Base-by-base conservation (phyloP, 2,888 invertebrate species). In the Dendrolimus pini region DNA sequence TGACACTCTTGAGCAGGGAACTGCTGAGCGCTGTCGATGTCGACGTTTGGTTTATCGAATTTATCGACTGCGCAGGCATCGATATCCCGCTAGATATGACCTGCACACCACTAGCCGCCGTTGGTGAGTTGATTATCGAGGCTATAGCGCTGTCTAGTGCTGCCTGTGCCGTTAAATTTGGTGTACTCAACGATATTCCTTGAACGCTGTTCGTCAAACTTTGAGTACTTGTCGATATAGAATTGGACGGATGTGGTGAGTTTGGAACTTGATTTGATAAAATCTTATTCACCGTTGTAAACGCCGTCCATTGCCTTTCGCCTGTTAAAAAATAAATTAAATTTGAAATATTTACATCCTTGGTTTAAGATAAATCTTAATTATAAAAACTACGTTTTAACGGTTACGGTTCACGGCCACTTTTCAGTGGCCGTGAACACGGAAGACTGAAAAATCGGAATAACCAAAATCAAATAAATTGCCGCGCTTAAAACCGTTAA, bases 101-200 rank as follows among this genome's bases (percentile, higher is more conserved):
- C 63, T 89, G 85, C 54, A 83, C 82, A 3, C 78, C 80, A 52
- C 77, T 74, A 6, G 79, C 67, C 0, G 75, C 56, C 0, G 83
- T 77, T 0, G 89, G 88, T n/a, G 86, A 85, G 65, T 82, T 82
- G 70, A 89, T 86, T 14, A 89, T 83, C 1, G 87, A 86, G 0
- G 89, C 89, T 57, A 90, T 88, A 1, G 89, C 89, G 61, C 75
- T 88, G 60, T 89, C 89, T 0, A 89, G 55, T 0, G 88, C 85
- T 0, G 84, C 80, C 60, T 89, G 89, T 0, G 85, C 78, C 53
- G 74, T 63, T 7, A 84, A 53, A 57, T 80, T 85, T 2, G 85
- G 83, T 7, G 85, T 73, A 65, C 77, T 72, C 0, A 89, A 75
- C 0, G 89, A 84, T 14, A 89, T 89, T 13, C 89, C 88, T 61